Evolutionary conservation across 2,888 invertebrate species (phyloP), one percentile per base, ranked within the genome.

Genomic region (Oligia fasciuncula): DNA sequence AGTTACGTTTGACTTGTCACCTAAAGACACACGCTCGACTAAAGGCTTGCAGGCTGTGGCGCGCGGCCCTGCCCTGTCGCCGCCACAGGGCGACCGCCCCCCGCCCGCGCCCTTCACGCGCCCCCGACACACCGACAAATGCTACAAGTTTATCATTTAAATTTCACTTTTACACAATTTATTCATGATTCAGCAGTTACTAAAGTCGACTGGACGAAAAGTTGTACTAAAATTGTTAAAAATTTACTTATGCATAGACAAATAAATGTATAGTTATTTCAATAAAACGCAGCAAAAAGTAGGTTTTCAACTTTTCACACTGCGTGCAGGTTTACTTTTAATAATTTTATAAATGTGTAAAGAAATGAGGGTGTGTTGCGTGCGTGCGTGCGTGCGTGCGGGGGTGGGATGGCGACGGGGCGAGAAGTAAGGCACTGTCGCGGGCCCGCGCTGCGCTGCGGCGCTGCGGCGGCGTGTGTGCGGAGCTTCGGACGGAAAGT

Each of bases 401-500:
- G 76, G 68, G 43, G 76, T 43, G 78, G 77, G 66, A 51, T 62
- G 63, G 69, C 74, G 76, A 79, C 83, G 80, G 79, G 77, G 86
- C 87, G 88, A 86, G 89, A 87, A 91, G 92, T 93, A 93, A 94
- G 95, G 95, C 95, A 95, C 95, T 94, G 94, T 92, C 92, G 93
- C 94, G 92, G 93, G 92, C 91, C 90, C 66, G 83, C 88, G 90
- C 87, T 88, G 87, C 87, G 85, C 81, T 80, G 78, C 83, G 86
- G 90, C 87, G 90, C 91, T 91, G 92, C 83, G 87, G 85, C 83
- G 91, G 91, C 93, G 92, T 91, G 92, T 90, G 92, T 91, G 94
- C 93, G 94, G 95, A 94, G 93, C 96, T 94, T 94, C 95, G 96
- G 96, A 96, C 96, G 96, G 96, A 96, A 94, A 94, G 94, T 94